Percentiles rank a stretch among this genome's conserved stretches.
These are phyloP conservation scores for Nomia melanderi DNA, from an alignment of 1,140 invertebrate species.

Conservation along the genomic window DNA sequence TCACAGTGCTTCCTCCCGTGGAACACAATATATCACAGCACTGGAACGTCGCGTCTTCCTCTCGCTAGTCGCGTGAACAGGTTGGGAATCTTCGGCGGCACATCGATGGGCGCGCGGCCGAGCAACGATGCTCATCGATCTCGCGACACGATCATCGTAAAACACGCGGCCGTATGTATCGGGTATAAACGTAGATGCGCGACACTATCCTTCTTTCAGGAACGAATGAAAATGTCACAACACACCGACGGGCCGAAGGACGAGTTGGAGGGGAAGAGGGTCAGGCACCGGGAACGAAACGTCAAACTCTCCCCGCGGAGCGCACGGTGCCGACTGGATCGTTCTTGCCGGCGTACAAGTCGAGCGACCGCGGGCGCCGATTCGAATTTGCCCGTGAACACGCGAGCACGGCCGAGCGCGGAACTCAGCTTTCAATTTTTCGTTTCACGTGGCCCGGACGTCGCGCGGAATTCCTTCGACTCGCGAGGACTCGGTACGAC, in stretches of 20 bases:
- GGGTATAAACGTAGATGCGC: too few relatives aligned
- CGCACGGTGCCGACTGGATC: constrained; percentile 38
- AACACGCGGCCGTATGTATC: too few relatives aligned
- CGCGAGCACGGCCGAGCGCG: not conserved
- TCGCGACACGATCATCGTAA: not conserved
- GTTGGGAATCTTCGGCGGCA: not conserved
- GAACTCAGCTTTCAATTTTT: constrained; percentile 18
- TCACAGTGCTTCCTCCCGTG: not conserved
- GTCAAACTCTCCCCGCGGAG: constrained; percentile 27
- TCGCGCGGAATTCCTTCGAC: not conserved
- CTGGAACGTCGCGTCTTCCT: constrained; percentile 6
- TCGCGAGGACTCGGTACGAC: not conserved
- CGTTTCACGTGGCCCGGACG: constrained; percentile 20
- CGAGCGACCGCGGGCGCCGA: constrained; percentile 33
- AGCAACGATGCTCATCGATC: not conserved
- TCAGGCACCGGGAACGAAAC: constrained; percentile 20
- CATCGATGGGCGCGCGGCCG: not conserved
- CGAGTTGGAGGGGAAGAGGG: too few relatives aligned
- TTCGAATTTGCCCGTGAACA: constrained; percentile 32
- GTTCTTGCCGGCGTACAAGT: not conserved
- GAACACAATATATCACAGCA: constrained; percentile 37
- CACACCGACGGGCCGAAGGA: too few relatives aligned
- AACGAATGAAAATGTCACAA: not conserved
- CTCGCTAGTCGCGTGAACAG: not conserved
- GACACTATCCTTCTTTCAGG: not conserved